Conservation (phyloP, 2,797 vertebrate genomes). For the Labeo calbasu region DNA sequence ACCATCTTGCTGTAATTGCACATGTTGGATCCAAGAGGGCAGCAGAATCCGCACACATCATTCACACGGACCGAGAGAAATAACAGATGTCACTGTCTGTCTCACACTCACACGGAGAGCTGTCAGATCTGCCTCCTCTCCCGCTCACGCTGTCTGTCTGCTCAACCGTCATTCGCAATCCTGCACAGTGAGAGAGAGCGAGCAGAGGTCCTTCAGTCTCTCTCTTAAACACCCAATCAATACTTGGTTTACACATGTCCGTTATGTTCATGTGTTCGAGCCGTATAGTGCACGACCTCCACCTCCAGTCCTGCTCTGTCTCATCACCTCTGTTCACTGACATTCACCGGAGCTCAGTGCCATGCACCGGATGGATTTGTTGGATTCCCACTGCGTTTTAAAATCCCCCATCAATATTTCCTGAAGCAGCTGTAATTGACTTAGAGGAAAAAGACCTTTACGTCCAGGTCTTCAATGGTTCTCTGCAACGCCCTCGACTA, state of each 20-base stretch:
- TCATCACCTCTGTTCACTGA: background rate
- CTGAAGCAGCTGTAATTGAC: constrained; percentile 6
- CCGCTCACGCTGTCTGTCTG: background rate
- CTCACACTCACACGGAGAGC: constrained; percentile 1
- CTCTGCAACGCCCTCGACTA: background rate
- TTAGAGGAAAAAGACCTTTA: constrained; percentile 1
- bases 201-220: background rate
- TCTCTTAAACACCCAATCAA: background rate
- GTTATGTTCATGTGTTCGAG: background rate
- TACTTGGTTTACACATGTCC: background rate
- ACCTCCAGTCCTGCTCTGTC: background rate
- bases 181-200: background rate
- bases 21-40: constrained; percentile 5
- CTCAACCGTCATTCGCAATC: background rate
- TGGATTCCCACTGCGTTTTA: background rate
- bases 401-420: constrained; percentile 20
- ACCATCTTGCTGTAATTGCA: background rate
- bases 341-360: background rate
- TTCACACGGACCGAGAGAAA: constrained; percentile 1
- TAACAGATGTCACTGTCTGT: background rate
- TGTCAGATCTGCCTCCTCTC: background rate
- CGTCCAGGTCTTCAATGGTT: constrained; percentile 2
- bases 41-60: background rate
- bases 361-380: background rate
- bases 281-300: background rate